Evolutionary conservation across 2,113 vertebrate species (phyloP), one percentile per base, ranked within the genome.

Genomic region (Bufo bufo): DNA sequence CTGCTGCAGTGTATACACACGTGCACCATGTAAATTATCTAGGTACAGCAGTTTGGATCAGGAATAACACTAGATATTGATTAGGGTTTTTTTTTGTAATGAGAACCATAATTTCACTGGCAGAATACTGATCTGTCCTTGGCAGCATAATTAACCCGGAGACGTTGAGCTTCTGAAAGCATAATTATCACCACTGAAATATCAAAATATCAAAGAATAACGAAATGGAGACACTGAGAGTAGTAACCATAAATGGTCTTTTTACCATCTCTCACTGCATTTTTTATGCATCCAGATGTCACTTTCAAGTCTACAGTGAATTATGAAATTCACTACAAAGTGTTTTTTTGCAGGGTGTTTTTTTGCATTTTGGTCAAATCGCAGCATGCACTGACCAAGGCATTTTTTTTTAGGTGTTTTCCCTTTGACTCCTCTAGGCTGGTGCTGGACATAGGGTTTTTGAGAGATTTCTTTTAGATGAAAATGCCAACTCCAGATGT

Each of bases 81-180:
- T 90, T 90, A 90, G 20, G 69, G 58, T 90, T 50, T 90, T 90
- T 59, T 77, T 90, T 58, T 72, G 52, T 92, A 91, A 92, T 84
- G 90, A 92, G 89, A 91, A 85, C 77, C 89, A 86, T 90, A 33
- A 89, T 91, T 92, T 91, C 71, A 88, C 78, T 63, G 0, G 86
- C 74, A 91, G 52, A 91, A 90, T 88, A 90, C 77, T 69, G 90
- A 89, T 91, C 89, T 75, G 77, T 7, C 89, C 82, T 89, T 92
- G 89, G 90, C 91, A 93, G 75, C 59, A 0, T 84, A 91, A 93
- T 94, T 93, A 94, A 92, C 87, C 88, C 86, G 86, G 87, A 91
- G 84, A 87, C 77, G 47, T 56, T 3, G 89, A 92, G 89, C 90
- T 86, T 89, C 7, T 61, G 7, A 90, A 90, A 5, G 0, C 72